phyloP scores from a whole-genome alignment of 1,140 invertebrate species.

The Periplaneta americana region DNA sequence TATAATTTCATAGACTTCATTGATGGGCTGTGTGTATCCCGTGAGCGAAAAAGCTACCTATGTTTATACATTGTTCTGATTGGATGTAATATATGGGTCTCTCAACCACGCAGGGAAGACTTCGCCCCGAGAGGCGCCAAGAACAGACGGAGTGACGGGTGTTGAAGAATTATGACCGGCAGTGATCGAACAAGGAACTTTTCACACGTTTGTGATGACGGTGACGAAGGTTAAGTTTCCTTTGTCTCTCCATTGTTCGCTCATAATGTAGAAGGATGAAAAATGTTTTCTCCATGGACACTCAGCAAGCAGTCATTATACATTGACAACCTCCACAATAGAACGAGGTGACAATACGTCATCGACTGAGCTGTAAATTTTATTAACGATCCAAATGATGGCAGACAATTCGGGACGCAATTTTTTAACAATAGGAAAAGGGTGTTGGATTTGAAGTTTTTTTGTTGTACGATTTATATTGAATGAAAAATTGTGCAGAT shows the following conservation, averaged over 20 bases:
- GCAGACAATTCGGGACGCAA: too few species aligned
- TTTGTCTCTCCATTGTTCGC: neutral
- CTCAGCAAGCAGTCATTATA: too few species aligned
- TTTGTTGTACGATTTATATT: too few species aligned
- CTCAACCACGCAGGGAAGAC: neutral
- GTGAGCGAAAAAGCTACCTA: neutral
- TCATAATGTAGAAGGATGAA: neutral
- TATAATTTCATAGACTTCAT: too few species aligned
- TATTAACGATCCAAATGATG: too few species aligned
- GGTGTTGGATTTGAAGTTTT: too few species aligned
- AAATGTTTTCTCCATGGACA: neutral
- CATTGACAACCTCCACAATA: too few species aligned
- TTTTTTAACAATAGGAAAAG: too few species aligned
- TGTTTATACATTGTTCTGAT: neutral
- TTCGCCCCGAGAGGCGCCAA: neutral
- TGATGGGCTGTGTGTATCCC: too few species aligned
- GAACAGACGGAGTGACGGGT: neutral
- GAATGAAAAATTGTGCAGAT: too few species aligned
- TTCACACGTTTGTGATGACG: neutral
- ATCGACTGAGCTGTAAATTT: too few species aligned
- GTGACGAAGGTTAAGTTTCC: neutral
- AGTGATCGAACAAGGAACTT: neutral
- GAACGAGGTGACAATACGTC: too few species aligned
- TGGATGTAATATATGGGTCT: neutral
- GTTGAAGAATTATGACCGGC: neutral